Evolutionary conservation across 2,797 vertebrate species (phyloP).

Genomic region (Tachyglossus aculeatus): DNA sequence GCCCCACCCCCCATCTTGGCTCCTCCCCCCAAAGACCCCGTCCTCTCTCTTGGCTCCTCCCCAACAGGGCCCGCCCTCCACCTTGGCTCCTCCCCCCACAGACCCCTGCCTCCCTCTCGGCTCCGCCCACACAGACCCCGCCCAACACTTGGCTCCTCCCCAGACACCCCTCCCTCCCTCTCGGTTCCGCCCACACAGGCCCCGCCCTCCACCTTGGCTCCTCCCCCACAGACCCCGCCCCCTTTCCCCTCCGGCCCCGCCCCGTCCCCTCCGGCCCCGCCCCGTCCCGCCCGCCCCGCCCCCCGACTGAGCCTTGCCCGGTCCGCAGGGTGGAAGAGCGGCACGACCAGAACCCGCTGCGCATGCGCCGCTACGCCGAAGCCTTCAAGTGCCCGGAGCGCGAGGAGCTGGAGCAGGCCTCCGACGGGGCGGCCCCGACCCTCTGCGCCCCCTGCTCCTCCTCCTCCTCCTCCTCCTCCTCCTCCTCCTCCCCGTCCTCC

Average conservation of each 20-base stretch:
- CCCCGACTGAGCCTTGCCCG: constrained; percentile 15
- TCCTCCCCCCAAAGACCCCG: too few species aligned
- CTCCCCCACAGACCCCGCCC: not conserved
- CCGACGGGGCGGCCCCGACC: not conserved
- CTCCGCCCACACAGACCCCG: too few species aligned
- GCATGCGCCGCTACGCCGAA: constrained; percentile 69
- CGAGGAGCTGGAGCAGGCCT: constrained; percentile 49
- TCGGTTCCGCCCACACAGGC: too few species aligned
- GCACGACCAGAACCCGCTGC: constrained; percentile 67
- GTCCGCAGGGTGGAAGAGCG: constrained; percentile 74
- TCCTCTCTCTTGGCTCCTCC: too few species aligned
- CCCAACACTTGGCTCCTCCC: too few species aligned
- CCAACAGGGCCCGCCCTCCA: too few species aligned
- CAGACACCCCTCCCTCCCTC: too few species aligned
- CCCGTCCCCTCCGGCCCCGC: not conserved
- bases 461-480: constrained; percentile 27
- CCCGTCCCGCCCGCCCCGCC: not conserved
- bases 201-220: too few species aligned
- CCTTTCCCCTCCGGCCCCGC: not conserved
- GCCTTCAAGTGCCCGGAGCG: constrained; percentile 68
- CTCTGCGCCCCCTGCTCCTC: constrained; percentile 8
- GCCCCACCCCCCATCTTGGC: too few species aligned
- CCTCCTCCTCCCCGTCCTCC: constrained; percentile 26
- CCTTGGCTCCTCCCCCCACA: too few species aligned
- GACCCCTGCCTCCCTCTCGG: too few species aligned